Evolutionary conservation across 2,888 invertebrate species (phyloP).

Genomic region (Amphipyra berbera): DNA sequence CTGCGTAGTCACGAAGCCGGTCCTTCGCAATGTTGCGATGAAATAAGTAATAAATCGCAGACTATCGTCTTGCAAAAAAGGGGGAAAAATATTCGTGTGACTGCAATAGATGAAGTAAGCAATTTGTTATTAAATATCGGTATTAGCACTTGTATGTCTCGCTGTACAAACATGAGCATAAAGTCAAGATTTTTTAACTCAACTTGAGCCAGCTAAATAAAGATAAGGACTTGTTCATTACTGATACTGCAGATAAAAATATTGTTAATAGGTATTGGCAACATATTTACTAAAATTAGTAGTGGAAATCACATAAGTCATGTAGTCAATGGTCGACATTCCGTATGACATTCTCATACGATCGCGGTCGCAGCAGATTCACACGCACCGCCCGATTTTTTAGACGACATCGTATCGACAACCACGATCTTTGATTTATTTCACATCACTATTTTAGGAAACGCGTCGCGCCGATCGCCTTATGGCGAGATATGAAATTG

Average conservation of each 20-base stretch:
- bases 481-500: conserved; percentile 86
- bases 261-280: conserved; percentile 54
- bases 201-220: conserved; percentile 41
- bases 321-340: conserved; percentile 72
- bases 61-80: conserved; percentile 60
- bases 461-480: conserved; percentile 79
- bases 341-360: conserved; percentile 81
- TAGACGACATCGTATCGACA: conserved; percentile 77
- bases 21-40: conserved; percentile 68
- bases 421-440: conserved; percentile 85
- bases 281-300: conserved; percentile 68
- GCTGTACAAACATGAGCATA: conserved; percentile 41
- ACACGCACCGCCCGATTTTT: conserved; percentile 83
- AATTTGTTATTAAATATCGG: conserved; percentile 51
- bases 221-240: conserved; percentile 51
- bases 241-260: conserved; percentile 55
- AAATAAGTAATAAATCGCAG: conserved; percentile 67
- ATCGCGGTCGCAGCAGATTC: conserved; percentile 82
- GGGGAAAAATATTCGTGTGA: conserved; percentile 49
- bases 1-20: conserved; percentile 70
- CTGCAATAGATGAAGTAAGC: conserved; percentile 53
- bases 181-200: conserved; percentile 43
- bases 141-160: conserved; percentile 46
- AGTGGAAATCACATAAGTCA: conserved; percentile 70
- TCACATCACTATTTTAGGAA: conserved; percentile 89